Base-by-base conservation (phyloP, 2,113 vertebrate species). In the Heterochromis multidens region DNA sequence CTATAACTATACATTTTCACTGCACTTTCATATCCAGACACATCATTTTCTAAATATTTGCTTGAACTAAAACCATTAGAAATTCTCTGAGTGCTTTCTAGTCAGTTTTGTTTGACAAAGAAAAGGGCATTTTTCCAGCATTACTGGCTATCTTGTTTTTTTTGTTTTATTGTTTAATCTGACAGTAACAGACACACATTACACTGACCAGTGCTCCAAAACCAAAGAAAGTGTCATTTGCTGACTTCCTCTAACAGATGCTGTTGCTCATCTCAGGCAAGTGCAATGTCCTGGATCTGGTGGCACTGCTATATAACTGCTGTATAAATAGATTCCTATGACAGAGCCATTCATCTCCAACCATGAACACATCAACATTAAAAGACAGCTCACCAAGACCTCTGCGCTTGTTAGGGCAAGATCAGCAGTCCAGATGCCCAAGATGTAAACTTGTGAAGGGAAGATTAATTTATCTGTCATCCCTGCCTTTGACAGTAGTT, bases 381-480 rank as follows among this genome's bases (percentile, higher is more conserved):
- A 97, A 96, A 81, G 96, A 97, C 96, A 96, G 96, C 96, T 96
- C 93, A 89, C 95, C 87, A 93, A 96, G 96, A 97, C 96, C 96
- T 89, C 92, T 91, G 92, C 74, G 96, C 96, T 97, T 97, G 96
- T 97, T 97, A 97, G 96, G 93, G 96, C 96, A 93, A 95, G 96
- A 97, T 97, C 96, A 96, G 95, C 94, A 94, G 96, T 95, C 96
- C 96, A 96, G 96, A 97, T 97, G 96, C 96, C 96, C 94, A 79
- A 77, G 93, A 97, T 97, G 96, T 97, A 97, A 96, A 97, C 96
- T 96, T 90, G 93, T 96, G 97, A 97, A 96, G 95, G 95, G 93
- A 96, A 97, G 97, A 97, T 97, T 96, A 97, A 97, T 97, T 96
- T 96, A 94, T 96, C 95, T 97, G 96, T 97, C 97, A 96, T 96